Evolutionary conservation across 2,888 invertebrate genomes (phyloP).

Genomic region (Rhorus exstirpatorius): DNA sequence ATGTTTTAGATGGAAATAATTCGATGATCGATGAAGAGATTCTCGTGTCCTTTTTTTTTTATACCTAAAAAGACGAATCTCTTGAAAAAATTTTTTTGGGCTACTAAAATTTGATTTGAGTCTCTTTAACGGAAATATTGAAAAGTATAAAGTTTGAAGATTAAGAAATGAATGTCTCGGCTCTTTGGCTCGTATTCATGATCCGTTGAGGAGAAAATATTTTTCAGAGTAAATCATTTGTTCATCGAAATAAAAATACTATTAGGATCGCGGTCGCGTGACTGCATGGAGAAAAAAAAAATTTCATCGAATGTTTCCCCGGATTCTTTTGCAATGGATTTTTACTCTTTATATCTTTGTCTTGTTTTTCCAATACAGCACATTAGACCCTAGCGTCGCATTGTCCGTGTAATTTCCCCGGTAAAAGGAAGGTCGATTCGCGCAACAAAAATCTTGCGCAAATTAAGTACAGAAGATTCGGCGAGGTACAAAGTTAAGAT

Average conservation of each 20-base stretch:
- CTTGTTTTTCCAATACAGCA: neutral
- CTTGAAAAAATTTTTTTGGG: no score
- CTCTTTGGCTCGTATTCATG: no score
- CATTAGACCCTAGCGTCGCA: neutral
- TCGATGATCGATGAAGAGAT: neutral
- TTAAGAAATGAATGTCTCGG: neutral
- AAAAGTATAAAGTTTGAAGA: neutral
- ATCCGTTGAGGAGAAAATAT: no score
- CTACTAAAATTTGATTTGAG: no score
- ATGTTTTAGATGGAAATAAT: conserved; percentile 13
- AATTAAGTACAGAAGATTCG: neutral
- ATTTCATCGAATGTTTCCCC: neutral
- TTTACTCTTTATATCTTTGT: neutral
- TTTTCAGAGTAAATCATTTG: no score
- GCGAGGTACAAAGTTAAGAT: no score
- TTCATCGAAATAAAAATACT: no score
- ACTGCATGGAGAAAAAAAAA: no score
- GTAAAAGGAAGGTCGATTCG: neutral
- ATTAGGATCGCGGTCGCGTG: no score
- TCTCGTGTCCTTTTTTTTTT: neutral
- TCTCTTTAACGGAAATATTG: neutral
- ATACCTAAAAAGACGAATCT: no score
- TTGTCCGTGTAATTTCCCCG: neutral
- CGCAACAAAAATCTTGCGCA: neutral
- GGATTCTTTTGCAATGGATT: neutral